Conservation (phyloP, 2,113 vertebrate species). For the Platichthys flesus region DNA sequence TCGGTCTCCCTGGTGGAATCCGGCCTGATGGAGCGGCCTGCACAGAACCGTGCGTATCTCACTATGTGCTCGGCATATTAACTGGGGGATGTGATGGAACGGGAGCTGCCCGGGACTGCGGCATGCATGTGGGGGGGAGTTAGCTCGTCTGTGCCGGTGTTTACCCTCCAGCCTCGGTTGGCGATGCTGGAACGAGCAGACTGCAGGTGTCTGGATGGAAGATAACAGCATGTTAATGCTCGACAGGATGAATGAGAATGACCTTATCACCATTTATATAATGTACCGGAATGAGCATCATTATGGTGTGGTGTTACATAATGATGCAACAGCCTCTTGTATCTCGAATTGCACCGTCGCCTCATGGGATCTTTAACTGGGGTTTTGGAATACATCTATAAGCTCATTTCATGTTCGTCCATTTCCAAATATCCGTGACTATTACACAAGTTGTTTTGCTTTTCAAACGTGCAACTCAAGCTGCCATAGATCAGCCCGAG, state of each 20-base stretch:
- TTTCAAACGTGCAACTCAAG: not conserved
- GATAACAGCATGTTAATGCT: not conserved
- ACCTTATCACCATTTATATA: not conserved
- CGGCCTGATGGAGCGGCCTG: constrained; percentile 43
- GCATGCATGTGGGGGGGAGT: constrained; percentile 45
- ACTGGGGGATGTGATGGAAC: constrained; percentile 1
- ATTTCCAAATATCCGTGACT: not conserved
- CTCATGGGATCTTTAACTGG: not conserved
- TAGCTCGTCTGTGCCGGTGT: constrained; percentile 23
- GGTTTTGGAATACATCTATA: not conserved
- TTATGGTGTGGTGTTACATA: constrained; percentile 42
- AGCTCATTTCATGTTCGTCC: not conserved
- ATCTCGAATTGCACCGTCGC: not conserved
- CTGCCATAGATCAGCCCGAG: constrained; percentile 28
- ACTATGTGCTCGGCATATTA: constrained; percentile 58
- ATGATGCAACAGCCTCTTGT: constrained; percentile 20
- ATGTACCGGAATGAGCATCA: constrained; percentile 6
- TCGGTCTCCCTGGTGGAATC: not conserved
- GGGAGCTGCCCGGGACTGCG: constrained; percentile 60
- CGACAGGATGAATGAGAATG: not conserved
- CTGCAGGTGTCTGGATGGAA: constrained; percentile 18
- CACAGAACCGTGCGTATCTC: constrained; percentile 12
- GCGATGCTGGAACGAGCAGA: constrained; percentile 38
- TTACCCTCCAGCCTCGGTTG: constrained; percentile 15
- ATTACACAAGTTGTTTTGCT: not conserved